Conservation (phyloP, 2,113 vertebrate species). For the Macrotus californicus region DNA sequence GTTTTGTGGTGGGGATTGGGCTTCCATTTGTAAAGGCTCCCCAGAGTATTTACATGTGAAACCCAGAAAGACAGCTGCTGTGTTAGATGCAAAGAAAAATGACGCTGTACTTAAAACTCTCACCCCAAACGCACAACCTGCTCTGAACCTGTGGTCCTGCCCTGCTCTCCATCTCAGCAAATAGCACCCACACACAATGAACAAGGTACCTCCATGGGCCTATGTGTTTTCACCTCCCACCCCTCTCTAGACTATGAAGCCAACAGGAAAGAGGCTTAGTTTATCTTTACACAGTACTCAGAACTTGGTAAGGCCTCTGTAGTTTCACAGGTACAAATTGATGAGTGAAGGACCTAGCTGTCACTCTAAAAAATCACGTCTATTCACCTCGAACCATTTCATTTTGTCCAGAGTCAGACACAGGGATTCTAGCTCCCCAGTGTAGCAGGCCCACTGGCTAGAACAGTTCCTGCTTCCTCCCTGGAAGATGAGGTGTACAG, state of each 20-base stretch:
- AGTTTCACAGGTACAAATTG: not conserved
- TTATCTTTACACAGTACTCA: not conserved
- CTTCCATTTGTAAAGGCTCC: not conserved
- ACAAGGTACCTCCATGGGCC: not conserved
- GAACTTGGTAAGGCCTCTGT: not conserved
- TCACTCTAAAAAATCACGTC: not conserved
- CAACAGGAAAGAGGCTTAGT: not conserved
- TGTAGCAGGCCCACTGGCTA: not conserved
- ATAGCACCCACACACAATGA: rapidly evolving
- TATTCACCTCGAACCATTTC: not conserved
- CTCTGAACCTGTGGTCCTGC: not conserved
- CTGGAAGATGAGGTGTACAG: not conserved
- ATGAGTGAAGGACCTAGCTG: not conserved
- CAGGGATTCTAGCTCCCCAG: not conserved
- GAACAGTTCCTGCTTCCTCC: not conserved
- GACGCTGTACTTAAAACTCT: not conserved
- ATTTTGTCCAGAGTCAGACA: not conserved
- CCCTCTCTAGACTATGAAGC: not conserved
- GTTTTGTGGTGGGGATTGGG: too few relatives aligned
- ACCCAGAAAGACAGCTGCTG: not conserved
- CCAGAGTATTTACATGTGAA: not conserved
- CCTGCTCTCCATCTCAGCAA: not conserved
- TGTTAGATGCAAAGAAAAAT: not conserved
- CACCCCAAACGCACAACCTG: not conserved
- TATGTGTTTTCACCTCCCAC: not conserved